Evolutionary conservation across 2,888 invertebrate species (phyloP).

Genomic region (Torymus tubicola): DNA sequence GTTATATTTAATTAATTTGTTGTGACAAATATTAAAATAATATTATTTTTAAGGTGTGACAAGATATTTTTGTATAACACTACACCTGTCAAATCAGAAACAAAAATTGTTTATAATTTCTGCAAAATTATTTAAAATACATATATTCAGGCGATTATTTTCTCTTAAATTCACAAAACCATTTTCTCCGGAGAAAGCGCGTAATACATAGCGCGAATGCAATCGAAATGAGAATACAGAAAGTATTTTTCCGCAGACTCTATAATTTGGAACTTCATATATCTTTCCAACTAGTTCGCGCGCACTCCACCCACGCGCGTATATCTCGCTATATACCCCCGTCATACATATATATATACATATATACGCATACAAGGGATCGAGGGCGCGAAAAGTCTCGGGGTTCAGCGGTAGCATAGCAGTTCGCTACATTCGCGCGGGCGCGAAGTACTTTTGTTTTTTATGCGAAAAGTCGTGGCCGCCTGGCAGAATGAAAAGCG

Average conservation of each 20-base stretch:
- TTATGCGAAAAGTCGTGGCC: conserved; percentile 44
- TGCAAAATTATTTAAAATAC: too few relatives aligned
- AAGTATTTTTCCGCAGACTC: conserved; percentile 17
- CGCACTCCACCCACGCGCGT: too few relatives aligned
- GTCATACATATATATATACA: too few relatives aligned
- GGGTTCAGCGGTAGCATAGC: conserved; percentile 4
- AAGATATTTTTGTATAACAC: background rate
- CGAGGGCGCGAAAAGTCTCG: conserved; percentile 40
- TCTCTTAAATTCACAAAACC: too few relatives aligned
- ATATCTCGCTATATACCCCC: too few relatives aligned
- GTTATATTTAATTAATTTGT: too few relatives aligned
- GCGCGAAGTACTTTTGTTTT: conserved; percentile 45
- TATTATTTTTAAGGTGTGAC: too few relatives aligned
- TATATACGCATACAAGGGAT: background rate
- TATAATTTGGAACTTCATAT: conserved; percentile 35
- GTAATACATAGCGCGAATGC: background rate
- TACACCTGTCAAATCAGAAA: background rate
- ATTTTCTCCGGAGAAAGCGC: too few relatives aligned
- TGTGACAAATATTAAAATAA: too few relatives aligned
- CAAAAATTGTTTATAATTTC: too few relatives aligned
- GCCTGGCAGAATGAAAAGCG: conserved; percentile 62
- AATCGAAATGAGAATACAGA: conserved; percentile 17
- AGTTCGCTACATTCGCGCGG: too few relatives aligned
- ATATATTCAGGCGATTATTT: too few relatives aligned
- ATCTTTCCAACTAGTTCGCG: background rate